Base-by-base conservation (phyloP, 92 coral and sea anemone genomes). In the Zoanthus gigantus region DNA sequence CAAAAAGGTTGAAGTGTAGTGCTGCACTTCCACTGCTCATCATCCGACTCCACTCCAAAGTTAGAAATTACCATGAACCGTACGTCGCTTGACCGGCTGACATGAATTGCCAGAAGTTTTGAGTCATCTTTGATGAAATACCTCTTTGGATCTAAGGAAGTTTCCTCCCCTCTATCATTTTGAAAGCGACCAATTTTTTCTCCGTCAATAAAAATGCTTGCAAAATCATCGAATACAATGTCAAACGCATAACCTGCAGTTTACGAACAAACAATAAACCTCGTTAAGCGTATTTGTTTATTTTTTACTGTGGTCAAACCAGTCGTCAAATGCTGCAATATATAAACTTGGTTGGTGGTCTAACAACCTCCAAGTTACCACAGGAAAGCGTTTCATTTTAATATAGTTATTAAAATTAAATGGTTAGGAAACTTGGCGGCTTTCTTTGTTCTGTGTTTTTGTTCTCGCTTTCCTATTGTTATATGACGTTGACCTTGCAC, bases 41-140 rank as follows among this genome's bases (percentile, higher is more conserved):
- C 77, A 16, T 23, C 18, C 12, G 56, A 44, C 14, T 73, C 12
- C 14, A 73, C 77, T 10, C 77, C 77, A 45, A 73, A 73, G 47
- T 73, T 73, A 4, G 77, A 73, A 29, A 30, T 17, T 5, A 37
- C 28, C 77, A 73, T 73, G 5, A 73, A 45, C 8, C 77, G 5
- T 48, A 73, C 57, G 6, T 73, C 7, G 28, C 56, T 48, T 16
- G 56, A 45, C 29, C 77, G 30, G 32, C 23, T 73, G 28, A 73
- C 15, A 14, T 46, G 16, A n/a, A 73, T 45, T 45, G 77, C 77
- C n/a, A 73, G 45, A 37, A 73, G 7, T 23, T 73, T 73, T 73
- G 77, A 53, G 12, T 73, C 56, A 17, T 73, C 77, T 45, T 73
- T 73, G 77, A 73, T 73, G 45, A 73, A 73, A 48, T 44, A 73